Evolutionary conservation across 2,113 vertebrate species (phyloP).

Genomic region (Tetrao urogallus): DNA sequence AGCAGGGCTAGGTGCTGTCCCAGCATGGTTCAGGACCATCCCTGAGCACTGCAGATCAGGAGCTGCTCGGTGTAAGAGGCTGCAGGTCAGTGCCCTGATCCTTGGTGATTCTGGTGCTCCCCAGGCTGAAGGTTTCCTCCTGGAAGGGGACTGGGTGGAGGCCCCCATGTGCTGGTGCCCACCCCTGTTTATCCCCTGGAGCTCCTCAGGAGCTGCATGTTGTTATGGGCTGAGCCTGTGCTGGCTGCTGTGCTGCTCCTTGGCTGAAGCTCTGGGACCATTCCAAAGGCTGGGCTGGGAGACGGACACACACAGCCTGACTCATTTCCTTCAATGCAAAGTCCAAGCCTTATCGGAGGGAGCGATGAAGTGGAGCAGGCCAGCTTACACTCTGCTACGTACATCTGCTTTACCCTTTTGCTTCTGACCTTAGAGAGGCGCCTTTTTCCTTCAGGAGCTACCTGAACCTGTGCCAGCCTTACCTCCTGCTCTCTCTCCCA

Average conservation of each 20-base stretch:
- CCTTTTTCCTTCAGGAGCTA: not conserved
- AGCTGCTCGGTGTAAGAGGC: not conserved
- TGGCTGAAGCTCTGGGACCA: not conserved
- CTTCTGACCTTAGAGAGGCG: not conserved
- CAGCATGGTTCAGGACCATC: not conserved
- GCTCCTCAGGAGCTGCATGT: fast-evolving
- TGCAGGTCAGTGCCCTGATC: not conserved
- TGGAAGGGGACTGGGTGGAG: not conserved
- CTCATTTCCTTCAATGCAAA: not conserved
- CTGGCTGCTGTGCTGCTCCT: not conserved
- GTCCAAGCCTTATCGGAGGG: not conserved
- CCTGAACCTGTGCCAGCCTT: not conserved
- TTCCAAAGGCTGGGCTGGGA: fast-evolving
- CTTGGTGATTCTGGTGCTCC: not conserved
- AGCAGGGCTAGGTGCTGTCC: fast-evolving
- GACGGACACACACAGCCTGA: not conserved
- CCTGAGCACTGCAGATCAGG: not conserved
- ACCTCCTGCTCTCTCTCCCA: not conserved
- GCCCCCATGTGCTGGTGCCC: not conserved
- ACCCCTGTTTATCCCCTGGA: fast-evolving
- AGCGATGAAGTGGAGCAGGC: fast-evolving
- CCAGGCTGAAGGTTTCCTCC: not conserved
- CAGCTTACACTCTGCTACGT: fast-evolving
- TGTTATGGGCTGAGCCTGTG: fast-evolving
- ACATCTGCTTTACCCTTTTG: not conserved